A percentile compares a stretch with the other conserved stretches of the same genome.
Conservation (phyloP, 2,113 vertebrate genomes). For the Crotalus helleri region DNA sequence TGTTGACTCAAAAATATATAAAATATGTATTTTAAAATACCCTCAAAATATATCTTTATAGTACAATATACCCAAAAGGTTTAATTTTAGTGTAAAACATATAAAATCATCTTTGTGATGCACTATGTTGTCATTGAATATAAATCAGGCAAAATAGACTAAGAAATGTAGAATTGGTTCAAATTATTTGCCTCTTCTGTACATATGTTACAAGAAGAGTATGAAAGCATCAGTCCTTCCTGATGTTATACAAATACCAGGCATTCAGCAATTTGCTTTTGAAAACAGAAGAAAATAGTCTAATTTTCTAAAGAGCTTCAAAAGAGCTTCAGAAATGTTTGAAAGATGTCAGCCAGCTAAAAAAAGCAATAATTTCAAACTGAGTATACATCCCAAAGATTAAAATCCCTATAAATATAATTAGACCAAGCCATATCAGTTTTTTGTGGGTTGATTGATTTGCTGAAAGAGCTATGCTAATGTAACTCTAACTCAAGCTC, state of each 20-base stretch:
- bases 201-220: background rate
- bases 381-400: background rate
- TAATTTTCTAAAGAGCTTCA: too few relatives aligned
- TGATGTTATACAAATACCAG: background rate
- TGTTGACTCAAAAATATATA: background rate
- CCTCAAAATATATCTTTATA: background rate
- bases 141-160: background rate
- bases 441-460: background rate
- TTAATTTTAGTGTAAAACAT: background rate
- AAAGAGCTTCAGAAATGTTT: background rate
- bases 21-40: background rate
- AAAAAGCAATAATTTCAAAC: background rate
- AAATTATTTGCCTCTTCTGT: too few relatives aligned
- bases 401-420: background rate
- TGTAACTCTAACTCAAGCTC: background rate
- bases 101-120: background rate
- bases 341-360: background rate
- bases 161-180: background rate
- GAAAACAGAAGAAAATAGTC: background rate
- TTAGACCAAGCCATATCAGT: too few relatives aligned
- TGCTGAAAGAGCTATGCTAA: background rate
- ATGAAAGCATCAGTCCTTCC: background rate
- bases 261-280: background rate
- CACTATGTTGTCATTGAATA: background rate
- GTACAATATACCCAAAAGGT: background rate